Evolutionary conservation across 2,113 vertebrate species (phyloP).

Genomic region (Erinaceus europaeus): DNA sequence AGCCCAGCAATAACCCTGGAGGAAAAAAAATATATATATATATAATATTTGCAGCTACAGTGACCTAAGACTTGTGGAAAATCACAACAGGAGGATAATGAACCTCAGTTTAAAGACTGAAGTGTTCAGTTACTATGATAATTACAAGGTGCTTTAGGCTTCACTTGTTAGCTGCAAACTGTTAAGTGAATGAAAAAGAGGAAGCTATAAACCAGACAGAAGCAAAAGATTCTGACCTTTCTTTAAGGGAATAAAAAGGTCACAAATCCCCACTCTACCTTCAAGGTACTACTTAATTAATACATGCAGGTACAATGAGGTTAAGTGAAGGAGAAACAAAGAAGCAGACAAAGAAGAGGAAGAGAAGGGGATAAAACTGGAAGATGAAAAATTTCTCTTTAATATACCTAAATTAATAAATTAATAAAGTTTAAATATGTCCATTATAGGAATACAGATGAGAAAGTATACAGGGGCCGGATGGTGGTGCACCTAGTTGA

Average conservation of each 20-base stretch:
- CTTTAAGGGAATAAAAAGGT: slow-evolving; percentile 45
- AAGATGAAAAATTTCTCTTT: slow-evolving; percentile 9
- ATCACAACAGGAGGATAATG: not conserved
- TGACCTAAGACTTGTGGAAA: not conserved
- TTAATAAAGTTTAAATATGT: slow-evolving; percentile 9
- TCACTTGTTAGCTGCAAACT: slow-evolving; percentile 8
- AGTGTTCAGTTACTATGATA: not conserved
- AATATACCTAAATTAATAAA: slow-evolving; percentile 15
- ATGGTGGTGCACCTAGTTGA: too few relatives aligned
- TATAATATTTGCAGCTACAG: not conserved
- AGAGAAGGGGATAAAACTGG: too few relatives aligned
- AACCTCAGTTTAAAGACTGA: not conserved
- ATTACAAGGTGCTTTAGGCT: slow-evolving; percentile 2
- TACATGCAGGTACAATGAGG: slow-evolving; percentile 21
- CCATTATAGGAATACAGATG: not conserved
- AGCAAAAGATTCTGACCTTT: slow-evolving; percentile 24
- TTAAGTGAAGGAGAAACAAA: not conserved
- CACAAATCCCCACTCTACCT: slow-evolving; percentile 23
- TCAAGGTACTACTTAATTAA: slow-evolving; percentile 34
- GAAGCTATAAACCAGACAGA: slow-evolving; percentile 27
- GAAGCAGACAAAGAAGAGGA: not conserved
- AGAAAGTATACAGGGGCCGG: too few relatives aligned
- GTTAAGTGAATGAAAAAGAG: slow-evolving; percentile 24
- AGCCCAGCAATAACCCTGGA: too few relatives aligned
- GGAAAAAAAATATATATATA: not conserved